These are phyloP conservation scores for Ameiurus melas DNA, from an alignment of 2,113 vertebrate species.

Conservation along the genomic window DNA sequence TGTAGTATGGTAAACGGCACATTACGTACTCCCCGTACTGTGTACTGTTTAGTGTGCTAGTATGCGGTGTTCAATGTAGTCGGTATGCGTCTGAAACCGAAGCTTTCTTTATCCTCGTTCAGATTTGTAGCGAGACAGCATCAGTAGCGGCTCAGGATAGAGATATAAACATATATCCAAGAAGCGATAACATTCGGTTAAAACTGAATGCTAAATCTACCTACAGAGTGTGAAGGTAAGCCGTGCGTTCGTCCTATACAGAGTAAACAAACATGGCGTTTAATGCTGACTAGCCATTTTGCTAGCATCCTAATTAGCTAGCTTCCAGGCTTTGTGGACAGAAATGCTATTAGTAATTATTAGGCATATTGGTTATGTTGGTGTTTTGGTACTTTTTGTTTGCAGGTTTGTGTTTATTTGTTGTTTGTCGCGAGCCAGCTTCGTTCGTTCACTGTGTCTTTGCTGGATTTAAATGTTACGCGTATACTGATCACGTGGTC, in stretches of 20 bases:
- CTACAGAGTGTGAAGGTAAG: neutral
- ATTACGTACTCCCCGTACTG: neutral
- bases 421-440: neutral
- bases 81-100: neutral
- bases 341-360: neutral
- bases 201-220: neutral
- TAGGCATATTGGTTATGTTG: neutral
- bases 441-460: neutral
- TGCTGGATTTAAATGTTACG: neutral
- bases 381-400: neutral
- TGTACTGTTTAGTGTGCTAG: neutral
- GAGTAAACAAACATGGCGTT: slow-evolving; percentile 15
- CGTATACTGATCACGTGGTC: neutral
- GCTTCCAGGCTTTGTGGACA: neutral
- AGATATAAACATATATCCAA: neutral
- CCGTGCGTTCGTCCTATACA: neutral
- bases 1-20: too few relatives aligned
- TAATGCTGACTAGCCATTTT: neutral
- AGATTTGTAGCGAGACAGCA: neutral
- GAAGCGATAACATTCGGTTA: neutral
- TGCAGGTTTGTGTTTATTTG: neutral
- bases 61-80: neutral
- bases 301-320: neutral
- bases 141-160: neutral
- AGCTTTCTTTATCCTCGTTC: neutral